Conservation (phyloP, 1,140 invertebrate species). For the Alviniconcha marisindica region DNA sequence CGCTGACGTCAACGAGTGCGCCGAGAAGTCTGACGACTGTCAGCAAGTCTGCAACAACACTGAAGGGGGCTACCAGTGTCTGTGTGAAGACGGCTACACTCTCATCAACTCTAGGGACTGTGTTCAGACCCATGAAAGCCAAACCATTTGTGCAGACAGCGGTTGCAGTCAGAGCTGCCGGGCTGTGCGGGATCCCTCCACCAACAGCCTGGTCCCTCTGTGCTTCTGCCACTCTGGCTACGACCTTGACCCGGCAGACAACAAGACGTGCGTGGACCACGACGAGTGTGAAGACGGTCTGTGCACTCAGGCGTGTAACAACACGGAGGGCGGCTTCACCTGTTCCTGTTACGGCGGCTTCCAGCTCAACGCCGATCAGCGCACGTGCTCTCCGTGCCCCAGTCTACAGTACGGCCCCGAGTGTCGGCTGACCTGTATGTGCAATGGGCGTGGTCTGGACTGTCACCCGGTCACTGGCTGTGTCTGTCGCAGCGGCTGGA, state of each 20-base stretch:
- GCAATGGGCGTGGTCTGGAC: conserved; percentile 6
- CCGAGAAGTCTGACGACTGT: conserved; percentile 60
- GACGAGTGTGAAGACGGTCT: conserved; percentile 12
- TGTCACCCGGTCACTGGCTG: conserved; percentile 24
- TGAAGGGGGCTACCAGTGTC: conserved; percentile 2
- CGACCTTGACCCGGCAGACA: not conserved
- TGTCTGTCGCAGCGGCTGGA: conserved; percentile 47
- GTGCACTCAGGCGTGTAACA: conserved; percentile 50
- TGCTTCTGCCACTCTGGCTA: not conserved
- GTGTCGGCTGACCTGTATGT: not conserved
- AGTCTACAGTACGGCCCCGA: conserved; percentile 8
- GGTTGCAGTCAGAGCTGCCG: not conserved
- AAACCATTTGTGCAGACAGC: not conserved
- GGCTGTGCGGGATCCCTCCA: not conserved
- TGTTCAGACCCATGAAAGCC: not conserved
- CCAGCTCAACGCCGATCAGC: conserved; percentile 14
- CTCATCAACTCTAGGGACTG: not conserved
- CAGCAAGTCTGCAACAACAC: too few relatives aligned
- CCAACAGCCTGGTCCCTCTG: not conserved
- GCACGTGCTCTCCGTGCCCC: conserved; percentile 32
- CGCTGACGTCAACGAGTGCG: conserved; percentile 73
- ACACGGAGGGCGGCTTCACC: conserved; percentile 54
- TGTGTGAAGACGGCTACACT: not conserved
- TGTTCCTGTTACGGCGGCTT: conserved; percentile 55
- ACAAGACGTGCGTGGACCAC: conserved; percentile 1